These are phyloP conservation scores for Loriculus beryllinus DNA, from an alignment of 2,797 vertebrate species.

Conservation along the genomic window DNA sequence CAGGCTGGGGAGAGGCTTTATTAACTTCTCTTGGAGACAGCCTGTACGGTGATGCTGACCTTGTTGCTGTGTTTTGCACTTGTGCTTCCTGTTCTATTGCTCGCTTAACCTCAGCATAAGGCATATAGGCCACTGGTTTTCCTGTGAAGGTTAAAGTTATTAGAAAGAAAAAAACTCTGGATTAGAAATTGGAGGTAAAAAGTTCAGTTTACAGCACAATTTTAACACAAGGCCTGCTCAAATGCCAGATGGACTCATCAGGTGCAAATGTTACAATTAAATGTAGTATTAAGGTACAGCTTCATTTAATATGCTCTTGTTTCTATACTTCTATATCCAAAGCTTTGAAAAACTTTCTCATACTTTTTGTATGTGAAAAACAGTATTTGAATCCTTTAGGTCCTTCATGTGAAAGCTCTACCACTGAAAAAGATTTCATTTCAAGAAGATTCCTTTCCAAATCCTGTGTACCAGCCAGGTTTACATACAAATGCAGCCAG, in stretches of 20 bases:
- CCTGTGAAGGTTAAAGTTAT: slow-evolving; percentile 74
- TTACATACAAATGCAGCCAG: background rate
- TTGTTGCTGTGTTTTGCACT: slow-evolving; percentile 65
- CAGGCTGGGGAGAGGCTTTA: slow-evolving; percentile 85
- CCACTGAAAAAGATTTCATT: background rate
- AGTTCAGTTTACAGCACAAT: background rate
- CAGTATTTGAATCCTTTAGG: background rate
- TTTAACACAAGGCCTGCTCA: background rate
- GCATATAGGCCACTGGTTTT: slow-evolving; percentile 86
- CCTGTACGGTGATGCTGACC: slow-evolving; percentile 87
- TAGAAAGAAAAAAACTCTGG: slow-evolving; percentile 37
- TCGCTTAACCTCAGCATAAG: slow-evolving; percentile 86
- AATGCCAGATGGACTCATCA: background rate
- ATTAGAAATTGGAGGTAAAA: slow-evolving; percentile 45
- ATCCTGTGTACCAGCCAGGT: background rate
- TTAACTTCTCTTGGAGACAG: slow-evolving; percentile 86
- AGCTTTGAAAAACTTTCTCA: background rate
- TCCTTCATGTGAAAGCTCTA: background rate
- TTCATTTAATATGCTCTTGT: background rate
- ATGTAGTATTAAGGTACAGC: background rate
- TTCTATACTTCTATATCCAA: background rate
- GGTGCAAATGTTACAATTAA: background rate
- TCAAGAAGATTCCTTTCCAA: background rate
- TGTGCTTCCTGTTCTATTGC: slow-evolving; percentile 86
- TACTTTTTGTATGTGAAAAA: background rate